Evolutionary conservation across 1,140 invertebrate genomes (phyloP).

Genomic region (Cyclargus thomasi): DNA sequence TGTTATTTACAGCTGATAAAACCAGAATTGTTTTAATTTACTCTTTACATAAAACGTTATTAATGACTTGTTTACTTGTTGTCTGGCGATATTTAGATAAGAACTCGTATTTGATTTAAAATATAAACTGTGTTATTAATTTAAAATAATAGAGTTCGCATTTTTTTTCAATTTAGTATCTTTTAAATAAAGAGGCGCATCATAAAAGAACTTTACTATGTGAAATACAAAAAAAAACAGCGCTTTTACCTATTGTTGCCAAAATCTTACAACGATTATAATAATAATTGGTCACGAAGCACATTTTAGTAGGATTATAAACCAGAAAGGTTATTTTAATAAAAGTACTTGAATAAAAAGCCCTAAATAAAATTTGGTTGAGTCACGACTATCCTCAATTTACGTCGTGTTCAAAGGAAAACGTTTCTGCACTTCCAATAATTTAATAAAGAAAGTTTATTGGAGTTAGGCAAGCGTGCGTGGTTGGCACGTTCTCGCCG

Average conservation of each 20-base stretch:
- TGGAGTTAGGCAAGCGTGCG: constrained; percentile 60
- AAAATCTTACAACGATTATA: too few species aligned
- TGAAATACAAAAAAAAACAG: too few species aligned
- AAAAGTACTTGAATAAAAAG: constrained; percentile 15
- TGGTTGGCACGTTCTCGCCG: constrained; percentile 68
- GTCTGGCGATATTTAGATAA: background rate
- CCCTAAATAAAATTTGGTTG: constrained; percentile 43
- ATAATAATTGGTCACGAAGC: too few species aligned
- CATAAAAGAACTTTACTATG: too few species aligned
- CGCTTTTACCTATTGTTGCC: too few species aligned
- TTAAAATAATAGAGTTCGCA: too few species aligned
- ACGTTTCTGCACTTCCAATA: constrained; percentile 71
- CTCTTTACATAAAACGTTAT: background rate
- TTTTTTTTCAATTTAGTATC: too few species aligned
- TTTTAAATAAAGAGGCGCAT: too few species aligned
- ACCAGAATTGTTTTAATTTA: background rate
- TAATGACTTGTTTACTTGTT: background rate
- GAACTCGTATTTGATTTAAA: too few species aligned
- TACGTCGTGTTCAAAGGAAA: constrained; percentile 66
- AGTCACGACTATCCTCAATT: constrained; percentile 58
- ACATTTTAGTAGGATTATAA: too few species aligned
- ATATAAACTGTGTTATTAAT: too few species aligned
- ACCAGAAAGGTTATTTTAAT: background rate
- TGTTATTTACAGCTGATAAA: constrained; percentile 10
- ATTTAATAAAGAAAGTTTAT: constrained; percentile 75